Base-by-base conservation (phyloP, 2,113 vertebrate species). In the Steatornis caripensis region DNA sequence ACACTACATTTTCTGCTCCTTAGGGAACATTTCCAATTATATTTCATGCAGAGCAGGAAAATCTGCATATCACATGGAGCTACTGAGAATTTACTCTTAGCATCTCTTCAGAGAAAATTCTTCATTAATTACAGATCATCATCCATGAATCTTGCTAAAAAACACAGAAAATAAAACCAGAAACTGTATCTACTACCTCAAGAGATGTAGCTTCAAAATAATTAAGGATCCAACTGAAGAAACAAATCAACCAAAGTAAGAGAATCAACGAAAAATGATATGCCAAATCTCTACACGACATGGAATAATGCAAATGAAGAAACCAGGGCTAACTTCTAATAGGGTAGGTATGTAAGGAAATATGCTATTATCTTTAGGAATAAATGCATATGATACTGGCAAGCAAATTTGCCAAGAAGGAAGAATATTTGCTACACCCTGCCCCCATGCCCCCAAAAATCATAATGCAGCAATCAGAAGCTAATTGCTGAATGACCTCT, bases 1-100 rank as follows among this genome's bases (percentile, higher is more conserved):
- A 94, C 51, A 70, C 83, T 82, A 41, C 37, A 69, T 92, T 96
- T 79, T 95, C 88, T 90, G 69, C 58, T 93, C 90, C 84, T 82
- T 76, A 84, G 90, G 89, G 94, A 97, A 93, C 48, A 84, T 89
- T 92, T 96, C 77, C 93, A 96, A 96, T 95, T 92, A 97, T 89
- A 94, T 71, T 93, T 93, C 86, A 86, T 34, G 72, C 72, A 95
- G 89, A 89, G 87, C 79, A 89, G 49, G 91, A 96, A 97, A 93
- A 80, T 81, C 75, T 97, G 77, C 53, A 70, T 87, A 85, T 93
- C 81, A 54, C 48, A 57, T 27, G 39, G 61, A 93, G 87, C 41
- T 88, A 83, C 7, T 58, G 48, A 84, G 64, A 94, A 87, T 87
- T 95, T 94, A 80, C 86, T 93, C 46, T 75, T 75, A 87, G 74